These are phyloP conservation scores for Trinorchestia longiramus DNA, from an alignment of 1,140 invertebrate genomes.

Conservation along the genomic window DNA sequence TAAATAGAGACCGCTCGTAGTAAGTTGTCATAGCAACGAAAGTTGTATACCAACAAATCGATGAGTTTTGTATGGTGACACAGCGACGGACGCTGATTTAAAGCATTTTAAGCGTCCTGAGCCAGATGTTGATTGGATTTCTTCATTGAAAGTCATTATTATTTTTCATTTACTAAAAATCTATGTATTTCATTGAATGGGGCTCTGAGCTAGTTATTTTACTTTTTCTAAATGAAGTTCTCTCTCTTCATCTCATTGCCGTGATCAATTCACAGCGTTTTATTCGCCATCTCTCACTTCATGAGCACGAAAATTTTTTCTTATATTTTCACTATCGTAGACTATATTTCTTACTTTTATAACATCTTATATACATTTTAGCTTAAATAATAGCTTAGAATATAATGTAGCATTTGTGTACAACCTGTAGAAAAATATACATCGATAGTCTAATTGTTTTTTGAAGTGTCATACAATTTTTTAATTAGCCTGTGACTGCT, in stretches of 20 bases:
- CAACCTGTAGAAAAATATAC: no score
- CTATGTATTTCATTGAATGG: background rate
- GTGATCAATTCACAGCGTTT: no score
- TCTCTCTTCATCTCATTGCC: background rate
- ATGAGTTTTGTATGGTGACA: background rate
- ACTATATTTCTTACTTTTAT: no score
- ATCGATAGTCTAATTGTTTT: no score
- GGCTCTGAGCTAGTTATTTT: background rate
- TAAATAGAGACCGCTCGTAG: background rate
- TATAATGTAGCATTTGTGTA: no score
- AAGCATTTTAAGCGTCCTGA: background rate
- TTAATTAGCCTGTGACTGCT: no score
- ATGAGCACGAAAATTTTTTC: background rate
- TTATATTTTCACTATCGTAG: background rate
- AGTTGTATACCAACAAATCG: slow-evolving; percentile 42
- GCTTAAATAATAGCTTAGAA: no score
- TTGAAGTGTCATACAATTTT: no score
- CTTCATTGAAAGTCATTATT: background rate
- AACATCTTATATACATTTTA: no score
- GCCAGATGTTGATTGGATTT: background rate
- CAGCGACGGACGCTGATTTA: background rate
- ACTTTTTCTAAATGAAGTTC: background rate
- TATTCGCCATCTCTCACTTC: no score
- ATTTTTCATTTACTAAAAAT: background rate
- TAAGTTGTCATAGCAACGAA: background rate